Conservation (phyloP, 2,113 vertebrate species). For the Plecturocebus donacophilus region DNA sequence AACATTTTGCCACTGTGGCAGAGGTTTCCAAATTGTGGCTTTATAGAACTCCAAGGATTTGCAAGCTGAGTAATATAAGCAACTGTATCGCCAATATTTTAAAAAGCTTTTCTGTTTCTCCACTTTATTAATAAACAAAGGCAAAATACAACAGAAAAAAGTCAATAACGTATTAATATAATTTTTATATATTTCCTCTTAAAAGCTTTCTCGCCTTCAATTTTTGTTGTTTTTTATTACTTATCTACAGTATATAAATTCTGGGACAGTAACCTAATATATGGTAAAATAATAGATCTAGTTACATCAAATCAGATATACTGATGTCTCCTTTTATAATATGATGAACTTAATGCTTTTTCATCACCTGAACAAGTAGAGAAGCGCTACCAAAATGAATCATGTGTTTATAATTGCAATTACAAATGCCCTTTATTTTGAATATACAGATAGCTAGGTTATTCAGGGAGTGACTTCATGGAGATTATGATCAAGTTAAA, state of each 20-base stretch:
- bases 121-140: neutral
- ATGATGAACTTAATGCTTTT: neutral
- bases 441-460: neutral
- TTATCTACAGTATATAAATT: neutral
- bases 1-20: neutral
- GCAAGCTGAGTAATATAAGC: neutral
- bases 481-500: neutral
- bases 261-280: neutral
- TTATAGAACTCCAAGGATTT: neutral
- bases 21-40: neutral
- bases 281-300: neutral
- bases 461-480: neutral
- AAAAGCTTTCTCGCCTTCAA: neutral
- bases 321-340: neutral
- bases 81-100: conserved; percentile 11
- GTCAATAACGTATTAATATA: neutral
- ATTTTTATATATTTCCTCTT: neutral
- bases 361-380: neutral
- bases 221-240: neutral
- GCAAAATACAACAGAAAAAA: neutral
- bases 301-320: neutral
- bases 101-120: neutral
- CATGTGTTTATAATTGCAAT: neutral
- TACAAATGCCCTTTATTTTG: neutral
- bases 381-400: neutral